Base-by-base conservation (phyloP, 2,888 invertebrate genomes). In the Mactromeris polynyma region DNA sequence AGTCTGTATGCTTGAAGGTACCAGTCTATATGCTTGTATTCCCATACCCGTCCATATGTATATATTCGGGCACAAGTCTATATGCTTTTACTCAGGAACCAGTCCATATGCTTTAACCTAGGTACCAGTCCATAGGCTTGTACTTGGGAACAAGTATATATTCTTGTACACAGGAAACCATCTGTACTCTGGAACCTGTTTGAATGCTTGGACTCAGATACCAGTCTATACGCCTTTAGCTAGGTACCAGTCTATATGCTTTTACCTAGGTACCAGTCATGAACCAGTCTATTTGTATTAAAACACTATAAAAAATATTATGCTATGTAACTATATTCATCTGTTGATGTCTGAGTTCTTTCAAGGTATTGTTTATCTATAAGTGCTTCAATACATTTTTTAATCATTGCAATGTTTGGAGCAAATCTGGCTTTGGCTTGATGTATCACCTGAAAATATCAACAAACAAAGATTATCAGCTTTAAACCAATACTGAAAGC, bases 341-440 rank as follows among this genome's bases (percentile, higher is more conserved):
- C 99, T 82, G 98, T 98, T 6, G 98, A 98, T 94, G 98, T 98
- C 2, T 98, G 98, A 85, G 99, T 98, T 91, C 99, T 97, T 97
- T 99, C 99, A 93, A 99, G 98, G 97, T 99, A 99, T 97, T 99
- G 99, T 97, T 99, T 99, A 97, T 99, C 99, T 96, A 99, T 99
- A 93, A 99, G 97, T 7, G 99, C 98, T 97, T 99, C 99, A 96
- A 99, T 99, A 97, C 99, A 99, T 97, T 99, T 99, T 97, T 99
- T 99, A 95, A 99, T 99, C 98, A 99, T 98, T 88, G 98, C 98
- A 91, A 99, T 98, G 90, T 98, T 98, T 2, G 99, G 99, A n/a
- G 98, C 98, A 97, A 99, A 99, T 73, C 98, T 98, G 40, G 98
- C 98, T 96, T 98, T 98, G 21, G 99, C 98, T 96, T 99, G 99